Evolutionary conservation across 92 coral and sea anemone genomes (phyloP), one percentile per base, ranked within the genome.

Genomic region (Porites cylindrica): DNA sequence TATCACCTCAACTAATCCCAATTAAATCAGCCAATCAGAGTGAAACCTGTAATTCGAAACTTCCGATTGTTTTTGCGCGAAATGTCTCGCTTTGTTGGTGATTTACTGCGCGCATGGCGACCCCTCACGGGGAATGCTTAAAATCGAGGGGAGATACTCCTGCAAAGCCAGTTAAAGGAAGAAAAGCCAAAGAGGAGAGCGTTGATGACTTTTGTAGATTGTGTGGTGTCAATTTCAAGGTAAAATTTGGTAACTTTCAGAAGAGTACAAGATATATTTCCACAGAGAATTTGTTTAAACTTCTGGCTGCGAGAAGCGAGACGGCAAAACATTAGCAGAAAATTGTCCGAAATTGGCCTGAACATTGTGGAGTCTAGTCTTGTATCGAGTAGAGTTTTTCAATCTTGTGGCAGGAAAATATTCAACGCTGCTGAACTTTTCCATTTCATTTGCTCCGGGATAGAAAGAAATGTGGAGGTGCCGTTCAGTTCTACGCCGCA

Each of bases 131-230:
- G 29, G 2, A 26, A 26, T 26, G 29, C 29, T 26, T 26, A 26
- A 26, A 26, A 26, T 26, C 29, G 29, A 26, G 29, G 68, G 68
- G 68, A 14, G 68, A 63, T 63, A 63, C 68, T 6, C 68, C 68
- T 63, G 19, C 68, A 63, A 63, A 63, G 68, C 68, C 68, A 63
- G 68, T 63, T 63, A 63, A 63, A 63, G 68, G 68, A 63, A 1
- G 29, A 26, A 1, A 26, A 26, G 29, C 29, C 29, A 26, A 26
- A 26, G 29, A 26, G 29, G 29, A 63, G 68, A 63, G 20, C 68
- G 68, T 26, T 26, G 29, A 26, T 1, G 29, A 63, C 68, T 63
- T 63, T 63, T 10, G 68, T 63, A 63, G 19, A 13, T 63, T 63
- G 24, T 63, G 68, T 63, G 68, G 68, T 63, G 68, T 63, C 17